Percentiles rank a stretch among this genome's conserved stretches.
phyloP scores from a whole-genome alignment of 2,113 vertebrate genomes.

The Axis porcinus region DNA sequence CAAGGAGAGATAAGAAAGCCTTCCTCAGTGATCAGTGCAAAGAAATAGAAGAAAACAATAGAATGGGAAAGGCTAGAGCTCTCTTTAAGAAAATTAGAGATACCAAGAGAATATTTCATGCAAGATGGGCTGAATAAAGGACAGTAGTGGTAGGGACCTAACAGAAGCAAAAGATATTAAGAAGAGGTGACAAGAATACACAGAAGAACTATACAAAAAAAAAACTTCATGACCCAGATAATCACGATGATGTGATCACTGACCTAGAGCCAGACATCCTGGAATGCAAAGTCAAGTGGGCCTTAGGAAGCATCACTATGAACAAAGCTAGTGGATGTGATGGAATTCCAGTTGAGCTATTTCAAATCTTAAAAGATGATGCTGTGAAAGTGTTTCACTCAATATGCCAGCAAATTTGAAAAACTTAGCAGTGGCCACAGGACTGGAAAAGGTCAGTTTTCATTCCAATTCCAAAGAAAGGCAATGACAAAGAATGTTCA shows the following conservation, averaged over 20 bases:
- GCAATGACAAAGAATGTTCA: neutral
- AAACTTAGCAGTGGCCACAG: neutral
- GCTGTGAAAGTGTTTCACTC: neutral
- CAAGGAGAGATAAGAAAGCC: neutral
- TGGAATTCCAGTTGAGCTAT: neutral
- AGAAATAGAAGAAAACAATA: neutral
- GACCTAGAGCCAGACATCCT: neutral
- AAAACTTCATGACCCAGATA: neutral
- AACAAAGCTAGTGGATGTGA: too few relatives aligned
- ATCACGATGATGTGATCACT: neutral
- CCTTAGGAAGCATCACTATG: too few relatives aligned
- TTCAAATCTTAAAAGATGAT: neutral
- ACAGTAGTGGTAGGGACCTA: neutral
- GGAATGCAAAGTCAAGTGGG: too few relatives aligned
- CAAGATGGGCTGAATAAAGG: neutral
- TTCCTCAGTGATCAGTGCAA: neutral
- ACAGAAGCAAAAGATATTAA: neutral
- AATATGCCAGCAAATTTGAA: neutral
- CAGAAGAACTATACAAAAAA: neutral
- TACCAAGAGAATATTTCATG: neutral
- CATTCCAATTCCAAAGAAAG: neutral
- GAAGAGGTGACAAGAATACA: neutral
- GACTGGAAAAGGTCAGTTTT: neutral
- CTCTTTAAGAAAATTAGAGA: too few relatives aligned
- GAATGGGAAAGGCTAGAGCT: too few relatives aligned